These are phyloP conservation scores for Chalcis sispes DNA, from an alignment of 2,888 invertebrate genomes.

Conservation along the genomic window DNA sequence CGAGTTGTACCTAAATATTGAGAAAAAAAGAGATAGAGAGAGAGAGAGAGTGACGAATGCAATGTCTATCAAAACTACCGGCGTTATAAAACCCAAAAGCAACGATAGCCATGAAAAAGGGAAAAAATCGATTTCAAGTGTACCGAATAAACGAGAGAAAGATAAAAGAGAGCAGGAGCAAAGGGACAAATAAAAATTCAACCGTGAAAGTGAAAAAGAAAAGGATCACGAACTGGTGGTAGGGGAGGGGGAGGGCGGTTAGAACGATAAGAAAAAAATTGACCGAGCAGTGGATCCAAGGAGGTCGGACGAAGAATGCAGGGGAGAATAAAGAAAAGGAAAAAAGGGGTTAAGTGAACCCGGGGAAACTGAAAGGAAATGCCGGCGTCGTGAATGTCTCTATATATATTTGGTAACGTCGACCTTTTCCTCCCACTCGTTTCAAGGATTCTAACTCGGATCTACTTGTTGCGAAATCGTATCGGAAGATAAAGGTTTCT, in stretches of 20 bases:
- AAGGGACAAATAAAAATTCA: not conserved
- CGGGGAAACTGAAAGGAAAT: not conserved
- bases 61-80: not conserved
- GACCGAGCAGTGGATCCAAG: slow-evolving; percentile 1
- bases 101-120: not conserved
- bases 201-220: too few relatives aligned
- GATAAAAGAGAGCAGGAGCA: slow-evolving; percentile 8
- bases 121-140: too few relatives aligned
- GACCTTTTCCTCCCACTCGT: too few relatives aligned
- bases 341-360: slow-evolving; percentile 11
- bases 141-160: slow-evolving; percentile 1
- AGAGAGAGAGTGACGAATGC: not conserved
- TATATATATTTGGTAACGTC: too few relatives aligned
- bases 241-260: not conserved
- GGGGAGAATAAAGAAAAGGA: not conserved
- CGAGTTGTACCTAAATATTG: not conserved
- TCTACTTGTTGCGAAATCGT: slow-evolving; percentile 18
- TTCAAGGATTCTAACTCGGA: too few relatives aligned
- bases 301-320: too few relatives aligned
- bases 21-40: not conserved
- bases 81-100: too few relatives aligned
- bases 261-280: not conserved
- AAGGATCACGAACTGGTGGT: not conserved
- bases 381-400: too few relatives aligned
- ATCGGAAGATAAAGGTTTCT: not conserved